Conservation (phyloP, 1,140 invertebrate species). For the Caenorhabditis elegans region WBcel235 BX284603.4:5440501-5441000, state of each 20-base stretch:
- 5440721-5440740: not conserved
- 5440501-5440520: too few species aligned
- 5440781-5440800: too few species aligned
- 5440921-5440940: not conserved
- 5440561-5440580: not conserved
- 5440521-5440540: not conserved
- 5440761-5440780: not conserved
- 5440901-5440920: too few species aligned
- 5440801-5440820: too few species aligned
- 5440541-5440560: slow-evolving; percentile 1
- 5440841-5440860: too few species aligned
- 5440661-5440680: not conserved
- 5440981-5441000: too few species aligned
- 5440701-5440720: slow-evolving; percentile 4
- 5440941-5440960: not conserved
- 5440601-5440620: not conserved
- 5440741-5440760: not conserved
- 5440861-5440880: too few species aligned
- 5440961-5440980: too few species aligned
- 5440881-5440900: too few species aligned
- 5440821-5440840: too few species aligned
- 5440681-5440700: not conserved
- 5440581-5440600: not conserved
- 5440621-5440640: not conserved
- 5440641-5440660: too few species aligned